Evolutionary conservation across 2,797 vertebrate species (phyloP).

Genomic region (Danio albolineatus): DNA sequence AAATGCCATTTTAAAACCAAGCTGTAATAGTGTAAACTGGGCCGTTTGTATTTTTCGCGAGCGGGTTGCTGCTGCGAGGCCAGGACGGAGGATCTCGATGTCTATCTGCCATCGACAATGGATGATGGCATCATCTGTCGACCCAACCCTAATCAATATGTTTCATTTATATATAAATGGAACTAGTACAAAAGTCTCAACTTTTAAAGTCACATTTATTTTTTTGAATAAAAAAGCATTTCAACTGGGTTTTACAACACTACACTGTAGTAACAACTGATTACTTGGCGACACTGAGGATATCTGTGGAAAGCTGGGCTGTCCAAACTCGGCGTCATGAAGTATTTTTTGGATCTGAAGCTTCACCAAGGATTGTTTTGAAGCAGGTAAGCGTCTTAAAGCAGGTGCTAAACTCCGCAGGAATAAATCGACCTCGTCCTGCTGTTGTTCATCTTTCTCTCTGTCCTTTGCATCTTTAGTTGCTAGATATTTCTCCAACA

Average conservation of each 20-base stretch:
- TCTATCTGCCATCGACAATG: too few species aligned
- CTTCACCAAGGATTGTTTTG: constrained; percentile 46
- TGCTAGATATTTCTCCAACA: constrained; percentile 36
- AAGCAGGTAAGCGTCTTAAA: constrained; percentile 41
- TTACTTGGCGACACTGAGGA: constrained; percentile 38
- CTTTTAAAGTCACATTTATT: constrained; percentile 17
- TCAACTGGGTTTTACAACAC: constrained; percentile 44
- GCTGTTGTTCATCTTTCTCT: constrained; percentile 39
- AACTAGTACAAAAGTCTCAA: background rate
- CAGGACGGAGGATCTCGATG: too few species aligned
- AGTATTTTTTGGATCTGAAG: constrained; percentile 46
- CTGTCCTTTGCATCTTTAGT: constrained; percentile 21
- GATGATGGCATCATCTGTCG: too few species aligned
- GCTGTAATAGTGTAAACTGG: too few species aligned
- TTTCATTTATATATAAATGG: background rate
- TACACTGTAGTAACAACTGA: constrained; percentile 50
- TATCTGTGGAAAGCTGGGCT: constrained; percentile 34
- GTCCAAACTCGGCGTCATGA: constrained; percentile 44
- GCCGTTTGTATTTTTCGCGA: too few species aligned
- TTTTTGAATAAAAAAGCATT: constrained; percentile 19
- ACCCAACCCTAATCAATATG: too few species aligned
- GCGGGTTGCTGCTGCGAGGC: too few species aligned
- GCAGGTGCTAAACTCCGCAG: constrained; percentile 46
- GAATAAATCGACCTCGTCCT: constrained; percentile 38
- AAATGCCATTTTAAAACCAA: too few species aligned